Evolutionary conservation across 2,113 vertebrate genomes (phyloP).

Genomic region (Rhinichthys klamathensis): DNA sequence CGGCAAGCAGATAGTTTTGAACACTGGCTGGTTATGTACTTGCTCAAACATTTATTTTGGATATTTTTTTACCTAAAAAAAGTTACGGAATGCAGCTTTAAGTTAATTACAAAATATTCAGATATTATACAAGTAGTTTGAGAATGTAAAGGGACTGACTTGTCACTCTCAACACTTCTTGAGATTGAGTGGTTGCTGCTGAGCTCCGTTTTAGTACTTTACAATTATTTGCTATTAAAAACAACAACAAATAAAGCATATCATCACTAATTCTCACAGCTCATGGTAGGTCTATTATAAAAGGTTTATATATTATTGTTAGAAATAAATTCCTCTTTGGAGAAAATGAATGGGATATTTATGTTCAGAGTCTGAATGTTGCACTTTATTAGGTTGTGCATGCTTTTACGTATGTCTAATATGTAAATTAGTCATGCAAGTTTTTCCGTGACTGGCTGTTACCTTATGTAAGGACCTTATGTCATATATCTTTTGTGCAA

Average conservation of each 20-base stretch:
- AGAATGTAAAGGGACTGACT: no score
- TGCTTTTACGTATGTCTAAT: neutral
- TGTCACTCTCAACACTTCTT: no score
- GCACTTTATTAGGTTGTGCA: neutral
- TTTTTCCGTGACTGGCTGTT: conserved; percentile 12
- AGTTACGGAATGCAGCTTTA: no score
- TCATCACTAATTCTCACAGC: neutral
- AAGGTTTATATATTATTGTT: neutral
- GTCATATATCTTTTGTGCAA: conserved; percentile 11
- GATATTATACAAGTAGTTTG: no score
- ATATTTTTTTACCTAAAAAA: no score
- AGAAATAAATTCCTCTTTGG: neutral
- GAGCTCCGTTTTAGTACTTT: no score
- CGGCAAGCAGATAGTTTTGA: no score
- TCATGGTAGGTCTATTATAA: neutral
- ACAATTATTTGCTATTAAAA: no score
- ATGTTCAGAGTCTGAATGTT: neutral
- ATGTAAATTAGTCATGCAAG: conserved; percentile 7
- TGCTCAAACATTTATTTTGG: no score
- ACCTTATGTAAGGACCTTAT: conserved; percentile 45
- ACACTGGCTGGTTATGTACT: no score
- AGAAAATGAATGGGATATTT: neutral
- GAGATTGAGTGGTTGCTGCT: no score
- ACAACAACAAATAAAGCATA: neutral
- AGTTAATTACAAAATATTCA: no score